These are phyloP conservation scores for Drosophila micromelanica DNA, from an alignment of 1,140 invertebrate genomes.

Conservation along the genomic window DNA sequence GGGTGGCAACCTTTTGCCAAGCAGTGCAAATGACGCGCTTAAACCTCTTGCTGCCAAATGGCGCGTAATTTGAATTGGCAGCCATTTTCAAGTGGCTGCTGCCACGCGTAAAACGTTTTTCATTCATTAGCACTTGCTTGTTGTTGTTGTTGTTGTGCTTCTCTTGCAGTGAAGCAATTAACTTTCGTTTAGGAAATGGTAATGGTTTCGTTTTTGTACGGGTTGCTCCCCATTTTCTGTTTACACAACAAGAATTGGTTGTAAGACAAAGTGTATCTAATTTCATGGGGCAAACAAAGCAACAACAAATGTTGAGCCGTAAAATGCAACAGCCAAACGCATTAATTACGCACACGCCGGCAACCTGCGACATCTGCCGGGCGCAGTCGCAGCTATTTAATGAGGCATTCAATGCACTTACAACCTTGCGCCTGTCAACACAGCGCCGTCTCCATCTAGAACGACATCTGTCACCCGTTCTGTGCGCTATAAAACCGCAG, in stretches of 20 bases:
- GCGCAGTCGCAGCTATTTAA: slow-evolving; percentile 57
- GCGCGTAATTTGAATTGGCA: slow-evolving; percentile 30
- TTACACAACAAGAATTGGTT: slow-evolving; percentile 73
- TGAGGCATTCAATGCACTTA: slow-evolving; percentile 80
- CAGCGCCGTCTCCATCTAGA: slow-evolving; percentile 35
- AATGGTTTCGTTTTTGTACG: slow-evolving; percentile 38
- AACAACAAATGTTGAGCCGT: slow-evolving; percentile 68
- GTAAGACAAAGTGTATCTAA: slow-evolving; percentile 76
- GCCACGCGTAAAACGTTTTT: slow-evolving; percentile 60
- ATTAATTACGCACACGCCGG: slow-evolving; percentile 71
- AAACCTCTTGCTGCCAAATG: slow-evolving; percentile 13
- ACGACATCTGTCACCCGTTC: slow-evolving; percentile 79
- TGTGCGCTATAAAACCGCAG: slow-evolving; percentile 53
- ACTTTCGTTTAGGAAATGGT: slow-evolving; percentile 73
- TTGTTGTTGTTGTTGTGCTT: slow-evolving; percentile 13
- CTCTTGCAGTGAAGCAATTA: slow-evolving; percentile 56
- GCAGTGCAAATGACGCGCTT: slow-evolving; percentile 17
- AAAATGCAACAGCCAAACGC: slow-evolving; percentile 80
- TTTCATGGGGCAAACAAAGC: slow-evolving; percentile 60
- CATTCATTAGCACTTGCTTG: slow-evolving; percentile 65
- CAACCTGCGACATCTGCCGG: slow-evolving; percentile 71
- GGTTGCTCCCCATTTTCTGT: slow-evolving; percentile 49
- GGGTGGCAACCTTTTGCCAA: slow-evolving; percentile 5
- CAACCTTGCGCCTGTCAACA: slow-evolving; percentile 79
- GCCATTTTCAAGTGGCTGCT: slow-evolving; percentile 39